Evolutionary conservation across 1,140 invertebrate genomes (phyloP), one percentile per base, ranked within the genome.

Genomic region (Zaprionus gabonicus): DNA sequence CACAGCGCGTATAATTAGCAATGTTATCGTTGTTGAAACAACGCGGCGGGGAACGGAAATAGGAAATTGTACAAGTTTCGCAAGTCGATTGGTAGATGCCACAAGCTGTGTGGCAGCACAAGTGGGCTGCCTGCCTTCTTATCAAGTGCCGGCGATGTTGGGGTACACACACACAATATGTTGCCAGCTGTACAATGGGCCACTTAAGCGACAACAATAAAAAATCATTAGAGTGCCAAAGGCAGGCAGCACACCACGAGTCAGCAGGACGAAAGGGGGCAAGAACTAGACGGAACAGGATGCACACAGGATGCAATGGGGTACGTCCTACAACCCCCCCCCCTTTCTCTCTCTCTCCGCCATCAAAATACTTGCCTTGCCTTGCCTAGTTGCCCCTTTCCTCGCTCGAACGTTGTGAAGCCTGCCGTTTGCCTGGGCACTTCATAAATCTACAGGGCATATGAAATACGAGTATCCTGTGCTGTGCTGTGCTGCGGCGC

Each of bases 401-500:
- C 36, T 7, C 13, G 3, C 36, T 38, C 9, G 9, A 44, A 46
- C 71, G 27, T 51, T 1, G 55, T 57, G 28, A 13, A 25, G 49
- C 4, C 13, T 36, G 49, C 57, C 51, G 72, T 62, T 71, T 38
- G 79, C 57, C 56, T 62, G 64, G 68, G 57, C 83, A 86, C 83
- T 86, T 87, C 84, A 86, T 86, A 86, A 86, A 86, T 86, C 83
- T 80, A 86, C 38, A 87, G 76, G 83, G 80, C 83, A 87, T 80
- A 86, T 87, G 83, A 86, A 86, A 87, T 87, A 86, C 80, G 82
- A 85, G 83, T 83, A 86, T 88, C 83, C 83, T 83, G 80, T 80
- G 20, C 20, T 20, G 20, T 20, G 28, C 28, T 31, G 81, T 53
- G 38, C 15, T 78, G 41, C 41, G 38, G 13, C 4, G 34, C 76